A percentile compares a stretch with the other conserved stretches of the same genome.
Conservation (phyloP, 1,140 invertebrate species). For the Epicauta chinensis region DNA sequence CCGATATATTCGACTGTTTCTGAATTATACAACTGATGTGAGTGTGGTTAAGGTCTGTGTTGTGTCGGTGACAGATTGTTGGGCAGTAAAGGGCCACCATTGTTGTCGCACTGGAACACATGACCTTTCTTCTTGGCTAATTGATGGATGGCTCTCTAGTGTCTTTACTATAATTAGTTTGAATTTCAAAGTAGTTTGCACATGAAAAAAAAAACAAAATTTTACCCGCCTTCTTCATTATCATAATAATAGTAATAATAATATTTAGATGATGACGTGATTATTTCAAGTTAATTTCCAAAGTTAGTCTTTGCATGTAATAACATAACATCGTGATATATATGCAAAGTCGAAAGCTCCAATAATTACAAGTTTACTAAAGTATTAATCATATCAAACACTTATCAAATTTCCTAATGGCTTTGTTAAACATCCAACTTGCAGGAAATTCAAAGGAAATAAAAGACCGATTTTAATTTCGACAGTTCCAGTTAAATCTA, state of each 20-base stretch:
- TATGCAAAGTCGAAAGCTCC: background rate
- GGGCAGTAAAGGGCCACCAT: slow-evolving; percentile 1
- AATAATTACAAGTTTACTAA: slow-evolving; percentile 7
- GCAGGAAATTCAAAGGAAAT: too few species aligned
- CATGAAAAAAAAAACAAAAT: too few species aligned
- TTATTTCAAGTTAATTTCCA: too few species aligned
- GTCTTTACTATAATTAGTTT: background rate
- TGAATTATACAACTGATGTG: slow-evolving; percentile 2
- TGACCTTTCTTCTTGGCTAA: slow-evolving; percentile 9
- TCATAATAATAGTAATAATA: too few species aligned
- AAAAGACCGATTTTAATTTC: too few species aligned
- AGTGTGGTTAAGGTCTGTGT: slow-evolving; percentile 8
- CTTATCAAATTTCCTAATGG: slow-evolving; percentile 13
- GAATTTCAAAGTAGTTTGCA: too few species aligned
- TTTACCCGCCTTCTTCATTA: too few species aligned
- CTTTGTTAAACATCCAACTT: too few species aligned
- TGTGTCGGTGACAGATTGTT: slow-evolving; percentile 21
- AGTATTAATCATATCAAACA: slow-evolving; percentile 16
- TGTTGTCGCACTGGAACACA: background rate
- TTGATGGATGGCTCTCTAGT: slow-evolving; percentile 17
- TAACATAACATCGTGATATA: too few species aligned
- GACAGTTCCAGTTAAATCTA: too few species aligned
- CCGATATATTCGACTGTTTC: background rate
- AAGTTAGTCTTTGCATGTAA: too few species aligned
- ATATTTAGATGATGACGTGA: too few species aligned